Conservation (phyloP, 2,113 vertebrate species). For the Protobothrops mucrosquamatus region DNA sequence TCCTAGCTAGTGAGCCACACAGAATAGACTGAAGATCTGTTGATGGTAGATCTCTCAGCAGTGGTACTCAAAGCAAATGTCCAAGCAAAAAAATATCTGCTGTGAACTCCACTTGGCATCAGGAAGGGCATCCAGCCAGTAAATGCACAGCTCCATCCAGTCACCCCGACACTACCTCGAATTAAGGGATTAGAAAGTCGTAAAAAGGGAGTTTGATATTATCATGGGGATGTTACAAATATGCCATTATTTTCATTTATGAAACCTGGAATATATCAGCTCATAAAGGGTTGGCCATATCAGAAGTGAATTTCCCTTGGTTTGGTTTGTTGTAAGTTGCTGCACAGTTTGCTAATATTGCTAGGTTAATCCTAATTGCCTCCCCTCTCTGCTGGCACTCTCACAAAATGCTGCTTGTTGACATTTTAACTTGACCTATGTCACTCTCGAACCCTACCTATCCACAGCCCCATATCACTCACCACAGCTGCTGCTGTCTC, state of each 20-base stretch:
- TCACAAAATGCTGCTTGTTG: not conserved
- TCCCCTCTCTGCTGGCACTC: not conserved
- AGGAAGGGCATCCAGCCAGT: not conserved
- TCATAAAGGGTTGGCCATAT: not conserved
- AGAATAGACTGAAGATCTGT: not conserved
- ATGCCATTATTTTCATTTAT: not conserved
- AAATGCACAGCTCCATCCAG: not conserved
- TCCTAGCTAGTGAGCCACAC: no score
- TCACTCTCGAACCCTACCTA: not conserved
- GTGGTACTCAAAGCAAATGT: not conserved
- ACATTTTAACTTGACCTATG: not conserved
- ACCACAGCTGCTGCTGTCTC: conserved; percentile 88
- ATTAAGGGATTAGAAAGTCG: not conserved
- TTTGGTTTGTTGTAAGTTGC: not conserved
- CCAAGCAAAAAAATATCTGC: not conserved
- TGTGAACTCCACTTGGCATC: not conserved
- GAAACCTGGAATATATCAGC: not conserved
- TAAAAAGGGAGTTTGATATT: not conserved
- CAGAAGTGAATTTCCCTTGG: not conserved
- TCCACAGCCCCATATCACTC: conserved; percentile 58
- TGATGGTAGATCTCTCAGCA: not conserved
- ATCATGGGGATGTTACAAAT: not conserved
- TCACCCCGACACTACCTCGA: not conserved
- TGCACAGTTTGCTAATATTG: not conserved
- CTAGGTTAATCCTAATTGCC: not conserved